Evolutionary conservation across 1,140 invertebrate species (phyloP).

Genomic region (Drosophila quadrilineata): DNA sequence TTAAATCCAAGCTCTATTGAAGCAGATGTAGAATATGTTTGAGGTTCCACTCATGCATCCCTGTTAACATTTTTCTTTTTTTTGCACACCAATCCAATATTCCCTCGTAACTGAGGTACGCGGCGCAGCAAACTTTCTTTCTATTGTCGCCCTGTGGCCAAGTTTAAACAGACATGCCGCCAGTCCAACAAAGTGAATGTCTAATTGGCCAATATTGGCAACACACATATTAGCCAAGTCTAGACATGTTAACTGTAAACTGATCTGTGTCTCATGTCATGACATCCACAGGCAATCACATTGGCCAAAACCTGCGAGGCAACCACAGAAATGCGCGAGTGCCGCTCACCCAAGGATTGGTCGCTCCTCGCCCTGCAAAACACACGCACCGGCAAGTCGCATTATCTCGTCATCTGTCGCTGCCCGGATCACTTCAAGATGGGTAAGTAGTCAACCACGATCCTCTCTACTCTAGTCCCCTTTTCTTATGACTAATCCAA

Average conservation of each 20-base stretch:
- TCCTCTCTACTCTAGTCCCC: neutral
- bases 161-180: slow-evolving; percentile 16
- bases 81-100: no score
- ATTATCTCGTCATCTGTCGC: slow-evolving; percentile 95
- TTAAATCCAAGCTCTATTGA: no score
- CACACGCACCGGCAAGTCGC: slow-evolving; percentile 94
- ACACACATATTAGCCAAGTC: slow-evolving; percentile 53
- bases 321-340: slow-evolving; percentile 93
- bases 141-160: slow-evolving; percentile 50
- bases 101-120: no score
- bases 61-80: no score
- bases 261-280: neutral
- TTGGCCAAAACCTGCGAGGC: slow-evolving; percentile 96
- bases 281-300: slow-evolving; percentile 86
- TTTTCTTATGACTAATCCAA: neutral
- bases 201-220: slow-evolving; percentile 41
- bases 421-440: slow-evolving; percentile 92
- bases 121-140: slow-evolving; percentile 63
- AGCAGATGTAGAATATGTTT: no score
- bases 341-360: slow-evolving; percentile 93
- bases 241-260: slow-evolving; percentile 44
- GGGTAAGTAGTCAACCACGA: slow-evolving; percentile 83
- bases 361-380: slow-evolving; percentile 95
- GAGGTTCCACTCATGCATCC: no score
- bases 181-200: slow-evolving; percentile 63